phyloP scores from a whole-genome alignment of 2,797 vertebrate genomes.

The Pampus argenteus region DNA sequence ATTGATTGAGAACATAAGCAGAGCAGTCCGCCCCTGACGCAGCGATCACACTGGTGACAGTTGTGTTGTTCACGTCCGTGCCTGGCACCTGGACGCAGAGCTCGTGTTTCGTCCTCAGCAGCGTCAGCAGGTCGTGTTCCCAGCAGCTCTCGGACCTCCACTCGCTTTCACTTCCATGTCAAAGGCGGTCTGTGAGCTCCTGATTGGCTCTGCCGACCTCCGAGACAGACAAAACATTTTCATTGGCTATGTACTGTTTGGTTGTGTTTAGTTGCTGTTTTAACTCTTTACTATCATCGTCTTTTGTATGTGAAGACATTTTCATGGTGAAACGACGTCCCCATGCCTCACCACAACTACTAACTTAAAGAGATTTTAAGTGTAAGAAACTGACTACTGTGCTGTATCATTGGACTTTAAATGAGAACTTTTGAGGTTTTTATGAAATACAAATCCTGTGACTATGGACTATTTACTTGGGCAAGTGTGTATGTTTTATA shows the following conservation, averaged over 20 bases:
- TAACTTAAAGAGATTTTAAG: constrained; percentile 65
- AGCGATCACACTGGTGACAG: constrained; percentile 5
- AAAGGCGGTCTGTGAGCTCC: constrained; percentile 46
- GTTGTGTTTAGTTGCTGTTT: constrained; percentile 74
- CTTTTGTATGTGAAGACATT: constrained; percentile 64
- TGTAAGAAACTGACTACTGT: constrained; percentile 68
- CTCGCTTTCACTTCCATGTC: constrained; percentile 53
- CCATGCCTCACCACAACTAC: constrained; percentile 61
- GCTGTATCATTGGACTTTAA: constrained; percentile 67
- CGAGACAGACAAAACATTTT: constrained; percentile 43
- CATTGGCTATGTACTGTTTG: constrained; percentile 74
- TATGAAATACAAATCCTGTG: constrained; percentile 67
- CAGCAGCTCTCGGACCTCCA: constrained; percentile 34
- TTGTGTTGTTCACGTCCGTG: constrained; percentile 28
- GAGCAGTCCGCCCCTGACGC: constrained; percentile 10
- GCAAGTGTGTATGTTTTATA: constrained; percentile 67
- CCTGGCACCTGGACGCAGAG: constrained; percentile 51
- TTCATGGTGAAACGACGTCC: constrained; percentile 55
- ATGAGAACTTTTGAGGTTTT: constrained; percentile 66
- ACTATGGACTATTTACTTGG: constrained; percentile 49
- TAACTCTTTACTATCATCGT: constrained; percentile 65
- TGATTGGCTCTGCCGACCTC: constrained; percentile 32
- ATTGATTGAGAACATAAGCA: constrained; percentile 21
- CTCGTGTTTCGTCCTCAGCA: constrained; percentile 25
- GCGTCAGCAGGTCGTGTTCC: constrained; percentile 42